Percentiles rank a stretch among this genome's conserved stretches.
Evolutionary conservation across 2,113 vertebrate genomes (phyloP).

Genomic region (Upupa epops): DNA sequence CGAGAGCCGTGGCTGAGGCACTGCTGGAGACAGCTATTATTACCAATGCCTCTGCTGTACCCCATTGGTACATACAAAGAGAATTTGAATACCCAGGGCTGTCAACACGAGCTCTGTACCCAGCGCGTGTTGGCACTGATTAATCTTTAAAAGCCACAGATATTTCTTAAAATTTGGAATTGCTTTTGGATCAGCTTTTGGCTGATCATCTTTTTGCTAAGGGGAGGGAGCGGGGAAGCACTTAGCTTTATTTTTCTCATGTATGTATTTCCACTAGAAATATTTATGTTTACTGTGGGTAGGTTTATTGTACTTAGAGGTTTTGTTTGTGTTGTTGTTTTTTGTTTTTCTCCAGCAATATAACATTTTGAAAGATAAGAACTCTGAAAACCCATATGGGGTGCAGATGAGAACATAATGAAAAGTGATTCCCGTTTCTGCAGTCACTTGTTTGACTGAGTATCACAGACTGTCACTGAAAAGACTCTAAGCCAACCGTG

Average conservation of each 20-base stretch:
- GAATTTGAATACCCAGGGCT: not conserved
- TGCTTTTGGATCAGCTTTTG: not conserved
- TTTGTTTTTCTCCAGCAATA: not conserved
- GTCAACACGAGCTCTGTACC: not conserved
- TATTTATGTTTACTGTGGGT: not conserved
- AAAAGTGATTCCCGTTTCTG: slow-evolving; percentile 38
- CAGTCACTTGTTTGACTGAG: slow-evolving; percentile 2
- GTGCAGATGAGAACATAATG: slow-evolving; percentile 51
- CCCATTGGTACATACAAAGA: not conserved
- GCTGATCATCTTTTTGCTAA: not conserved
- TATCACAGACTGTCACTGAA: slow-evolving; percentile 19
- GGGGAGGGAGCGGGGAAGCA: not conserved
- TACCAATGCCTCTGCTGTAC: not conserved
- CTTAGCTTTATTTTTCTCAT: not conserved
- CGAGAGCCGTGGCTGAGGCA: not conserved
- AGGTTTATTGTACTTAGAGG: slow-evolving; percentile 31
- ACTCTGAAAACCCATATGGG: slow-evolving; percentile 30
- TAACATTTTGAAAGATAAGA: slow-evolving; percentile 14
- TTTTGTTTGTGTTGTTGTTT: slow-evolving; percentile 34
- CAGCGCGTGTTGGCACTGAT: not conserved
- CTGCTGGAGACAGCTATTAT: not conserved
- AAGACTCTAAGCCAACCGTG: not conserved
- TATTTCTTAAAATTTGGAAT: not conserved
- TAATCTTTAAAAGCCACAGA: not conserved
- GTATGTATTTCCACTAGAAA: slow-evolving; percentile 4